Evolutionary conservation across 1,140 invertebrate species (phyloP).

Genomic region (Papilio aristodemus): DNA sequence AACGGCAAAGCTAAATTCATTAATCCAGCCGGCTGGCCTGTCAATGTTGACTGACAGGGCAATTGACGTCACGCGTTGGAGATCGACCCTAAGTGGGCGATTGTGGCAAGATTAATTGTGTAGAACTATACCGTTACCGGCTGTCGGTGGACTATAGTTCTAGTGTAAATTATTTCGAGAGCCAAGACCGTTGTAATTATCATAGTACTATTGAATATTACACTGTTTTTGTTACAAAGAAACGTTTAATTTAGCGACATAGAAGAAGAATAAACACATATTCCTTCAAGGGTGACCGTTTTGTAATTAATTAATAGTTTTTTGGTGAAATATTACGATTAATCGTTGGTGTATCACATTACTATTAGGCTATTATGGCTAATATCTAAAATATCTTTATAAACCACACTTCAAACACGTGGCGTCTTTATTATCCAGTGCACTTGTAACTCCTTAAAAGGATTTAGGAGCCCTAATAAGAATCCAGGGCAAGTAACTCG

Average conservation of each 20-base stretch:
- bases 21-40: constrained; percentile 35
- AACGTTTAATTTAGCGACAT: neutral
- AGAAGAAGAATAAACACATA: too few relatives aligned
- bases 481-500: constrained; percentile 17
- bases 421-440: neutral
- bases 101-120: constrained; percentile 42
- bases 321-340: too few relatives aligned
- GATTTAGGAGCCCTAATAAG: constrained; percentile 22
- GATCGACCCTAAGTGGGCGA: constrained; percentile 40
- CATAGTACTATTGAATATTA: neutral
- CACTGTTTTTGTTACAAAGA: neutral
- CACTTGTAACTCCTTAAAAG: constrained; percentile 19
- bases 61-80: constrained; percentile 39
- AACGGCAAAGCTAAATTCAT: constrained; percentile 36
- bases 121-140: constrained; percentile 22
- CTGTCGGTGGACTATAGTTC: constrained; percentile 16
- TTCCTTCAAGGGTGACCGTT: too few relatives aligned
- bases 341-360: too few relatives aligned
- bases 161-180: constrained; percentile 26
- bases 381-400: neutral
- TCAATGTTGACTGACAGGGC: constrained; percentile 40
- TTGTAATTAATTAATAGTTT: too few relatives aligned
- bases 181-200: constrained; percentile 17
- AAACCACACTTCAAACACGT: constrained; percentile 15
- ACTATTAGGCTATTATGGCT: neutral